Evolutionary conservation across 2,797 vertebrate genomes (phyloP).

Genomic region (Octomys mimax): DNA sequence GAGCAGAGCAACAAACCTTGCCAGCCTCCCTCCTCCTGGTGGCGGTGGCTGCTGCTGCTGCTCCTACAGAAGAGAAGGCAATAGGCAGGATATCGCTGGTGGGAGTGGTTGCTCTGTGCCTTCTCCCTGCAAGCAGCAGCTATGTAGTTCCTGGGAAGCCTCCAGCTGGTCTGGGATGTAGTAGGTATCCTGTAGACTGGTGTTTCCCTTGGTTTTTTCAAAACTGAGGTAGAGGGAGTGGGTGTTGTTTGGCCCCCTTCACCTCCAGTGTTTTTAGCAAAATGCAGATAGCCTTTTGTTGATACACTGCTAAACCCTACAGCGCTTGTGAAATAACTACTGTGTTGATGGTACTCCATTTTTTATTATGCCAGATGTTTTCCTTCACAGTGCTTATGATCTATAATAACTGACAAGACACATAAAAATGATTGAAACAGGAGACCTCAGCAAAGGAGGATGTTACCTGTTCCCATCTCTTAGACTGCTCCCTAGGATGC

Average conservation of each 20-base stretch:
- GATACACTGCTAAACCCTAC: not conserved
- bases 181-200: constrained; percentile 22
- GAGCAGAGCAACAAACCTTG: no score
- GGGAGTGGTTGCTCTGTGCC: not conserved
- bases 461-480: not conserved
- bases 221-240: constrained; percentile 24
- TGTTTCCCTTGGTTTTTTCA: constrained; percentile 39
- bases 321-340: not conserved
- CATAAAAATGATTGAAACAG: not conserved
- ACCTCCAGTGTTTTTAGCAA: not conserved
- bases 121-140: not conserved
- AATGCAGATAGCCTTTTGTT: not conserved
- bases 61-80: not conserved
- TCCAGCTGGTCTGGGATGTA: constrained; percentile 29
- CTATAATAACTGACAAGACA: not conserved
- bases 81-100: not conserved
- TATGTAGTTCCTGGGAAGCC: not conserved
- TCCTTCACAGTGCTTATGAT: not conserved
- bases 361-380: not conserved
- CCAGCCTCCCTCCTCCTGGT: not conserved
- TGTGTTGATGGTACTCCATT: not conserved
- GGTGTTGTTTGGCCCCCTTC: not conserved
- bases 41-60: not conserved
- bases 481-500: not conserved
- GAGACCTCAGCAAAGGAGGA: not conserved